Conservation (phyloP, 2,797 vertebrate genomes). For the Hydrolagus colliei region DNA sequence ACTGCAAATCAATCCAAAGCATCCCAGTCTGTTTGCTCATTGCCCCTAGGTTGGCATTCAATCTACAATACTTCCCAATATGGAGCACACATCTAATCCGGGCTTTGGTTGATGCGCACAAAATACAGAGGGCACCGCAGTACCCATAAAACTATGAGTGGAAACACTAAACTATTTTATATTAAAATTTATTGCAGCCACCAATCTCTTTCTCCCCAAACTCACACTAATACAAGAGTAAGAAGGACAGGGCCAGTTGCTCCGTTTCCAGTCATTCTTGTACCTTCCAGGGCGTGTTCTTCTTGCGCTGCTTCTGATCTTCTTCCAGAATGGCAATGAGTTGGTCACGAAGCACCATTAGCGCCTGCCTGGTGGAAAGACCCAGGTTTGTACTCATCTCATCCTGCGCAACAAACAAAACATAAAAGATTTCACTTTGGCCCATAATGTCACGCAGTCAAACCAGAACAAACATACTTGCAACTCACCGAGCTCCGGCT, state of each 20-base stretch:
- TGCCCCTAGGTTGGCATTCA: too few relatives aligned
- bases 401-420: slow-evolving; percentile 53
- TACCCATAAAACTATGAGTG: too few relatives aligned
- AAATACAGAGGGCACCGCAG: too few relatives aligned
- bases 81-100: too few relatives aligned
- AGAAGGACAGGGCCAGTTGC: too few relatives aligned
- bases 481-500: neutral
- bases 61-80: too few relatives aligned
- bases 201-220: too few relatives aligned
- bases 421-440: neutral
- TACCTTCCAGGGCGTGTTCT: slow-evolving; percentile 67
- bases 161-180: too few relatives aligned
- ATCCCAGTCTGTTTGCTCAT: too few relatives aligned
- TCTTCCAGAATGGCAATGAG: slow-evolving; percentile 74
- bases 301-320: slow-evolving; percentile 65
- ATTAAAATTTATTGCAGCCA: too few relatives aligned
- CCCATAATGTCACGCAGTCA: neutral
- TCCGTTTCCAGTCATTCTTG: slow-evolving; percentile 21
- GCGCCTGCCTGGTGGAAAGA: slow-evolving; percentile 80
- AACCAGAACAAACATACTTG: neutral
- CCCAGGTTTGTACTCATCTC: slow-evolving; percentile 71
- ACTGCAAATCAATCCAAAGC: neutral
- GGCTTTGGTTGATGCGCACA: too few relatives aligned
- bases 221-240: too few relatives aligned
- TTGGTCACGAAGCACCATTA: slow-evolving; percentile 77